Percentiles rank a stretch among this genome's conserved stretches.
phyloP scores from a whole-genome alignment of 2,888 invertebrate genomes.

The Bhutanitis thaidina region DNA sequence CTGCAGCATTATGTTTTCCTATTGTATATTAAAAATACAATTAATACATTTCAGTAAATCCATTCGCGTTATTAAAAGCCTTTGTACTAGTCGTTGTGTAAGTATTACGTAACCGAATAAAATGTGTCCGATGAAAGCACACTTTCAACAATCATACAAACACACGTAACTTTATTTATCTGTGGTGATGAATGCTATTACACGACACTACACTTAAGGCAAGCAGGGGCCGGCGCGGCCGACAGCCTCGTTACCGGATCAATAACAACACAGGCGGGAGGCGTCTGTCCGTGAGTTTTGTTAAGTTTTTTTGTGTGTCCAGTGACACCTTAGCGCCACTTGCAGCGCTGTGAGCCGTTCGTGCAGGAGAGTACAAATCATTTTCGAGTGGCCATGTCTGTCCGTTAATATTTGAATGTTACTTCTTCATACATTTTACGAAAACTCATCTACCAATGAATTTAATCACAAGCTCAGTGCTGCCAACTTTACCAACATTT shows the following conservation, averaged over 20 bases:
- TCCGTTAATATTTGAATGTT: no score
- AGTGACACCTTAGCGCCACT: neutral
- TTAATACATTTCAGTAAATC: no score
- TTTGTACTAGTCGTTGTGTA: no score
- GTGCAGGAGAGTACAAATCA: neutral
- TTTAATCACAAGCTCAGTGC: no score
- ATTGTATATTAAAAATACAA: no score
- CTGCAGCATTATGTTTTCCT: no score
- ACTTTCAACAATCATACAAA: neutral
- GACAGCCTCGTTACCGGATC: neutral
- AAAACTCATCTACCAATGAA: no score
- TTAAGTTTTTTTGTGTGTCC: neutral
- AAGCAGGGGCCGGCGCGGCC: neutral
- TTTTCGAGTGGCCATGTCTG: neutral
- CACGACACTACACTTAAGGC: conserved; percentile 11
- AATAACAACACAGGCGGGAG: neutral
- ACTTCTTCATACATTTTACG: no score
- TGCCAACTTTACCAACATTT: no score
- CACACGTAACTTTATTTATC: neutral
- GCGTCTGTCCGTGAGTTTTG: neutral
- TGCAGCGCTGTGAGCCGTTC: neutral
- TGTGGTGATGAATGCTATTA: conserved; percentile 5
- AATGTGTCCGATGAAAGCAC: neutral
- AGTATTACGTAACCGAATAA: neutral
- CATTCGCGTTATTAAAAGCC: no score